phyloP scores from a whole-genome alignment of 64 coral and sea anemone genomes.

The Montipora capricornis region DNA sequence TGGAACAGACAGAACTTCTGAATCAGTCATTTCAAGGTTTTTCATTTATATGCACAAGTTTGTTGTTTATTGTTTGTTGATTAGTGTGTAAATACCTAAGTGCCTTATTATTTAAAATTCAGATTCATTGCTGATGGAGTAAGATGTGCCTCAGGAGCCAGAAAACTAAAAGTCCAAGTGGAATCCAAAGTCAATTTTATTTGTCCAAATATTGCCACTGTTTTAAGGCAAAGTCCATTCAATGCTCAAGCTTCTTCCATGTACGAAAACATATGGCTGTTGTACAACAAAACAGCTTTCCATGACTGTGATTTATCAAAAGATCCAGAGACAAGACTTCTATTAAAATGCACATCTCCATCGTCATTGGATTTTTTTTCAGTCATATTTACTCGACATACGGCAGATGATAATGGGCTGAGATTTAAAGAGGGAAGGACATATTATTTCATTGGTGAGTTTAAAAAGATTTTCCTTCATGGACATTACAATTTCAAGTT shows the following conservation, averaged over 20 bases:
- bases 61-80: no score
- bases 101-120: no score
- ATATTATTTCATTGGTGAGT: slow-evolving; percentile 33
- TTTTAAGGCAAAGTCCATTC: background rate
- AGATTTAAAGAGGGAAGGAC: background rate
- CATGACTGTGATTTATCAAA: background rate
- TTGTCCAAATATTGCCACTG: slow-evolving; percentile 15
- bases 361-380: background rate
- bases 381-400: background rate
- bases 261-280: slow-evolving; percentile 25
- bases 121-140: no score
- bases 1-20: no score
- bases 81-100: no score
- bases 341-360: background rate
- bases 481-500: no score
- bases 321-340: background rate
- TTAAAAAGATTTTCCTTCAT: no score
- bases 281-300: background rate
- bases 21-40: no score
- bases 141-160: no score
- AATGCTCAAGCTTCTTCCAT: background rate
- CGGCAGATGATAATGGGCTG: background rate
- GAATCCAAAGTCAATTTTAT: slow-evolving; percentile 10
- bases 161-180: background rate
- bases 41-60: no score